phyloP scores from a whole-genome alignment of 2,888 invertebrate species.

The Trachelus iudaicus region DNA sequence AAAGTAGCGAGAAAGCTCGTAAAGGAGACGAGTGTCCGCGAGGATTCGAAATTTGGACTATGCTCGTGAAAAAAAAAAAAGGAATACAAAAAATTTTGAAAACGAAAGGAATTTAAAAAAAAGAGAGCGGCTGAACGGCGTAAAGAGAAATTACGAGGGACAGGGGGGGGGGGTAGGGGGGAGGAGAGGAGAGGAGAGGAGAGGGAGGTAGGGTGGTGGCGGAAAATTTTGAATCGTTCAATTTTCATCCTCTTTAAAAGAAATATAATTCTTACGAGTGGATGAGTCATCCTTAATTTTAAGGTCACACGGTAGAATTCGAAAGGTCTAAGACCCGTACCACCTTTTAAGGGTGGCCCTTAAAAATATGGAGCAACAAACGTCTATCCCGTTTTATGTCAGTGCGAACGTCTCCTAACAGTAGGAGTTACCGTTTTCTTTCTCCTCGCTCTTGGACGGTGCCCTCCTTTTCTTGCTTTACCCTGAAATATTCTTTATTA shows the following conservation, averaged over 20 bases:
- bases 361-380: conserved; percentile 32
- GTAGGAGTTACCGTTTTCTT: background rate
- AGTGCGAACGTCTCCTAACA: background rate
- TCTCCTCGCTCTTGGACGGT: background rate
- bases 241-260: background rate
- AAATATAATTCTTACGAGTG: background rate
- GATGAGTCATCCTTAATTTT: background rate
- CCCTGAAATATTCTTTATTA: conserved; percentile 20
- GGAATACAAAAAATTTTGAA: no score
- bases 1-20: background rate
- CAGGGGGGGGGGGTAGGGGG: no score
- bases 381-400: conserved; percentile 14
- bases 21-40: background rate
- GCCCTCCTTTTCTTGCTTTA: background rate
- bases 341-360: conserved; percentile 12
- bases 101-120: no score
- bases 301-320: background rate
- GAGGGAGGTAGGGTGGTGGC: no score
- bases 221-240: background rate
- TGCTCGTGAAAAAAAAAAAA: background rate
- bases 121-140: no score
- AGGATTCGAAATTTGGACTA: background rate
- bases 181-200: no score
- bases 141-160: no score
- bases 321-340: background rate